Percentiles rank a stretch among this genome's conserved stretches.
phyloP scores from a whole-genome alignment of 2,888 invertebrate species.

The Ethmia dodecea region DNA sequence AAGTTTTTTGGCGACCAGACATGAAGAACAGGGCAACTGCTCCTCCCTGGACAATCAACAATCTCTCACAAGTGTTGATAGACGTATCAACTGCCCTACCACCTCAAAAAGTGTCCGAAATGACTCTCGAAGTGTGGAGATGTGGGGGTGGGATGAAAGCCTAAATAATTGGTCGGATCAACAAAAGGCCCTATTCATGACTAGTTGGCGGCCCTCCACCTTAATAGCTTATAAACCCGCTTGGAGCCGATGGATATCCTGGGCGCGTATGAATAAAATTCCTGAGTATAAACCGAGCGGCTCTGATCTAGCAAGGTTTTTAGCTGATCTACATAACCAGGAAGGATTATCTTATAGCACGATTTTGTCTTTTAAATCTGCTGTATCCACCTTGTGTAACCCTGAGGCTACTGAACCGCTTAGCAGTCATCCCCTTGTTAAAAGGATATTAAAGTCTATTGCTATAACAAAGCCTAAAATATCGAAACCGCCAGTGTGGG shows the following conservation, averaged over 20 bases:
- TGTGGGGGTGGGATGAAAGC: constrained; percentile 20
- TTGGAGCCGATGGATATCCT: constrained; percentile 12
- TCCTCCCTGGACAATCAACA: constrained; percentile 11
- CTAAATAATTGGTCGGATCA: constrained; percentile 13
- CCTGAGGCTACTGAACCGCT: neutral
- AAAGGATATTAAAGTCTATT: constrained; percentile 8
- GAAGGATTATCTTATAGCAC: constrained; percentile 11
- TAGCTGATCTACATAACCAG: constrained; percentile 9
- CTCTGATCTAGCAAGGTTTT: constrained; percentile 7
- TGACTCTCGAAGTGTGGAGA: constrained; percentile 18
- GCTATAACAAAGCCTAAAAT: constrained; percentile 3
- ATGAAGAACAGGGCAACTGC: constrained; percentile 14
- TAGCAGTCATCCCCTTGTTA: neutral
- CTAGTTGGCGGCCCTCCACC: constrained; percentile 21
- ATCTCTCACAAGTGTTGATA: constrained; percentile 10
- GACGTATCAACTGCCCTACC: constrained; percentile 12
- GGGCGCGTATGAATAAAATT: constrained; percentile 7
- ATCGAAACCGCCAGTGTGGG: constrained; percentile 6
- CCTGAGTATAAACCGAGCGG: constrained; percentile 3
- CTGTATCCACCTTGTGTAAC: constrained; percentile 2
- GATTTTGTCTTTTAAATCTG: constrained; percentile 10
- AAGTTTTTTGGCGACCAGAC: constrained; percentile 19
- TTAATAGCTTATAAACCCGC: constrained; percentile 15
- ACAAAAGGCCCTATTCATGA: constrained; percentile 14
- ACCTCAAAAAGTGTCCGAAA: constrained; percentile 11